These are phyloP conservation scores for Muscidifurax raptorellus DNA, from an alignment of 1,140 invertebrate genomes.

Conservation along the genomic window DNA sequence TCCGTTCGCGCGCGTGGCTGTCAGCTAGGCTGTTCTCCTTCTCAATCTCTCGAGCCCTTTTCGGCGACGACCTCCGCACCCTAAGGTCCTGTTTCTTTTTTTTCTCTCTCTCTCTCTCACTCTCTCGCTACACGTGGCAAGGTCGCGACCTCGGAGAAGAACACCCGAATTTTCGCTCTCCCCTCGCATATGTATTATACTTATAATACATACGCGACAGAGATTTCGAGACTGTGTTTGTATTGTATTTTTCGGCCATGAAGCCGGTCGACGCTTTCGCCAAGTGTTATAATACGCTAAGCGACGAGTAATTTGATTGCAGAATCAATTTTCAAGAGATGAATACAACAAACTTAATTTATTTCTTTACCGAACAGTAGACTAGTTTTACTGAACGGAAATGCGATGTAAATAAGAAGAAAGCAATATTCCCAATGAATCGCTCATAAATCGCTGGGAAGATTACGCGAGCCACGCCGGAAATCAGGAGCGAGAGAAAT, in stretches of 20 bases:
- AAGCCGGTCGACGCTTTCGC: not conserved
- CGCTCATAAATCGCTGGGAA: not conserved
- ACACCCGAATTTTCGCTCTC: conserved; percentile 37
- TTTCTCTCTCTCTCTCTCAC: not conserved
- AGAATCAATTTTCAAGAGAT: too few relatives aligned
- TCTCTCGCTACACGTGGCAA: conserved; percentile 64
- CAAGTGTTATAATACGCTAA: not conserved
- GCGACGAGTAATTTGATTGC: too few relatives aligned
- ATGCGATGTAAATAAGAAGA: too few relatives aligned
- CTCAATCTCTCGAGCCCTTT: conserved; percentile 44
- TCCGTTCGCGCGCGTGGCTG: not conserved
- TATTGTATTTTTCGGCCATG: conserved; percentile 49
- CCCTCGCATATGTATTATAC: conserved; percentile 18
- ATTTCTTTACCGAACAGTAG: not conserved
- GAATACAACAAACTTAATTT: too few relatives aligned
- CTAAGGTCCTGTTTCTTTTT: conserved; percentile 31
- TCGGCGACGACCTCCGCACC: conserved; percentile 49
- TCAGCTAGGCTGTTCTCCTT: not conserved
- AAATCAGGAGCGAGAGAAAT: conserved; percentile 9
- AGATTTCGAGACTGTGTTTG: conserved; percentile 1
- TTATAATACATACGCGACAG: not conserved
- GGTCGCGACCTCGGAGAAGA: conserved; percentile 60
- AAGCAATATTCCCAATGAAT: not conserved
- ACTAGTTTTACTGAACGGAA: not conserved
- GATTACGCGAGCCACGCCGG: not conserved